Evolutionary conservation across 2,888 invertebrate species (phyloP).

Genomic region (Frankliniella intonsa): DNA sequence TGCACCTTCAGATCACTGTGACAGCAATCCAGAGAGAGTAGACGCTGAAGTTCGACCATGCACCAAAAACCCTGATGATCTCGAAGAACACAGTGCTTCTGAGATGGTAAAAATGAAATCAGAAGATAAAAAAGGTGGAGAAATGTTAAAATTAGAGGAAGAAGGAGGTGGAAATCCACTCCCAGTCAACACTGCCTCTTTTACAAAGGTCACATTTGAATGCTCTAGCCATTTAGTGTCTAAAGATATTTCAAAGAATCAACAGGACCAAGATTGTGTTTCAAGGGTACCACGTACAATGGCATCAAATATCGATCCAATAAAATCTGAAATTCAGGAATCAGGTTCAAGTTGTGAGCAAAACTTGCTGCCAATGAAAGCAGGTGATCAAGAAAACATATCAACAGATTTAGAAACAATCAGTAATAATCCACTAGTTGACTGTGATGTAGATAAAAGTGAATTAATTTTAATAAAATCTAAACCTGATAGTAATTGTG

Average conservation of each 20-base stretch:
- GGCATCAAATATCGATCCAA: neutral
- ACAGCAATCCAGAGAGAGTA: neutral
- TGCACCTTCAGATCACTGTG: neutral
- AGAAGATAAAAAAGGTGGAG: neutral
- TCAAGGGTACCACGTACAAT: neutral
- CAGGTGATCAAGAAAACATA: neutral
- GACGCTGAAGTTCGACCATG: neutral
- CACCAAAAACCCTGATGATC: neutral
- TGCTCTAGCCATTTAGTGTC: neutral
- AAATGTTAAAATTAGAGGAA: neutral
- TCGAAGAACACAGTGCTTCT: neutral
- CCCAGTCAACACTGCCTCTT: neutral
- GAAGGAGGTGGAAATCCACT: neutral
- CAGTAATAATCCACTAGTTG: neutral
- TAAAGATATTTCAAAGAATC: neutral
- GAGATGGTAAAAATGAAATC: neutral
- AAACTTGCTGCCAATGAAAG: neutral
- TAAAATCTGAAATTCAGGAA: neutral
- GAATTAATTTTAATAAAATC: neutral
- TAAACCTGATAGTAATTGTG: neutral
- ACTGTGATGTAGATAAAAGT: conserved; percentile 9
- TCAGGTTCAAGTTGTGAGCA: neutral
- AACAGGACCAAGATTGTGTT: neutral
- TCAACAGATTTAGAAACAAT: neutral
- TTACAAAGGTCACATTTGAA: neutral